phyloP scores from a whole-genome alignment of 30 jellyfish, hydroid and myxozoan genomes.

The Sanderia malayensis region DNA sequence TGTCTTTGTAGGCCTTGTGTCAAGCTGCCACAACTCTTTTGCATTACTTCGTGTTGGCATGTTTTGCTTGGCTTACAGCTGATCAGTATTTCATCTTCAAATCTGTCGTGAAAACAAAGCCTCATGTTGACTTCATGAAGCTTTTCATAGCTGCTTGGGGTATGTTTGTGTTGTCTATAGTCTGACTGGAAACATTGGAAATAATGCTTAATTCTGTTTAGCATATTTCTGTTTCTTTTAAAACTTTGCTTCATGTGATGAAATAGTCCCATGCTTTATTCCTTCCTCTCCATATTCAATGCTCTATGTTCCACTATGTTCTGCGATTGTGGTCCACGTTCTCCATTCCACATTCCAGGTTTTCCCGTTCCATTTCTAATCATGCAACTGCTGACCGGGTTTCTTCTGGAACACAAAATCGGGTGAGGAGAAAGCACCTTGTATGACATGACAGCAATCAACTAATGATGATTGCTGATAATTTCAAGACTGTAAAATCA shows the following conservation, averaged over 20 bases:
- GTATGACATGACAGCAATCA: no score
- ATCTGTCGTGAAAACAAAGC: slow-evolving; percentile 64
- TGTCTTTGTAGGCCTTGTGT: slow-evolving; percentile 49
- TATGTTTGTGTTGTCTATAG: no score
- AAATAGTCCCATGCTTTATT: no score
- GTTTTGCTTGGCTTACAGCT: slow-evolving; percentile 74
- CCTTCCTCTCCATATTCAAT: no score
- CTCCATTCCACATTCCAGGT: no score
- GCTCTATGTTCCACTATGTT: no score
- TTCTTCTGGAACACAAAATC: slow-evolving; percentile 38
- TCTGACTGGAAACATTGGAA: not conserved
- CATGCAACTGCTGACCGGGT: slow-evolving; percentile 43
- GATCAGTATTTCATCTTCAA: slow-evolving; percentile 64
- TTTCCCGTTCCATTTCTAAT: slow-evolving; percentile 62
- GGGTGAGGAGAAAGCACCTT: no score
- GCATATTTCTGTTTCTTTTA: no score
- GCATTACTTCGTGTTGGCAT: slow-evolving; percentile 72
- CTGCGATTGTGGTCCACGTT: no score
- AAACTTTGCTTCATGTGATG: no score
- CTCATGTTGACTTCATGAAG: slow-evolving; percentile 56
- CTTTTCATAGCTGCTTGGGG: slow-evolving; percentile 76
- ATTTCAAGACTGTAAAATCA: no score
- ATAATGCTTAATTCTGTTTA: not conserved
- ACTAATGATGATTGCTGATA: no score
- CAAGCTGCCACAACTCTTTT: slow-evolving; percentile 70